phyloP scores from a whole-genome alignment of 2,888 invertebrate genomes.

The Lumbricus terrestris region DNA sequence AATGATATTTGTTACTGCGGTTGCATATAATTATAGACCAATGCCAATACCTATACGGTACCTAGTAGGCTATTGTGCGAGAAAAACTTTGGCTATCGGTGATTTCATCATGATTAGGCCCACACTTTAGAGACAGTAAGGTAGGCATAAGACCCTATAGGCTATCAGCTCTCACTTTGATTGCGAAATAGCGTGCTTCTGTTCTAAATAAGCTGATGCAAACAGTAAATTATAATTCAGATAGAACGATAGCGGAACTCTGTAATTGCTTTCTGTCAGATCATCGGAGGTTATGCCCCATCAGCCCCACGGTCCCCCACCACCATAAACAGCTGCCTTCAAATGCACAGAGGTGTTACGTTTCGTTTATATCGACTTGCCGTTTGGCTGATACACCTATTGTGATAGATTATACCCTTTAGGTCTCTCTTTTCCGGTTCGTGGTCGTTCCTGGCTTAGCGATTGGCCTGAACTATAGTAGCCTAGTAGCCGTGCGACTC shows the following conservation, averaged over 20 bases:
- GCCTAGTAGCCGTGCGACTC: neutral
- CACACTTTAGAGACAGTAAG: neutral
- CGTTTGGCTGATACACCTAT: neutral
- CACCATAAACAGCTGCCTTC: neutral
- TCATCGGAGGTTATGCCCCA: neutral
- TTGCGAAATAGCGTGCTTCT: neutral
- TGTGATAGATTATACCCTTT: constrained; percentile 3
- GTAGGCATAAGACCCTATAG: no score
- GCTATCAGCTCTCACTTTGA: no score
- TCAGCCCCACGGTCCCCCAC: no score
- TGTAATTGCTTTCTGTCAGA: neutral
- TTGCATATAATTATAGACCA: no score
- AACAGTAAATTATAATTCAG: no score
- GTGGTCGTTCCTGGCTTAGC: neutral
- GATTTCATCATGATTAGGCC: neutral
- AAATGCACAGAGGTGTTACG: neutral
- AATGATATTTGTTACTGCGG: no score
- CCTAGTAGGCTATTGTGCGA: no score
- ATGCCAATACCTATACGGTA: neutral
- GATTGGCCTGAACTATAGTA: neutral
- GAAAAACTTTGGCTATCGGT: neutral
- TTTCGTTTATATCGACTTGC: constrained; percentile 3
- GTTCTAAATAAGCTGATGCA: neutral
- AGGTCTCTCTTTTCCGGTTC: neutral
- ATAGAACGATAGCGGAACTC: neutral